Conservation (phyloP, 2,113 vertebrate species). For the Pelodiscus sinensis region DNA sequence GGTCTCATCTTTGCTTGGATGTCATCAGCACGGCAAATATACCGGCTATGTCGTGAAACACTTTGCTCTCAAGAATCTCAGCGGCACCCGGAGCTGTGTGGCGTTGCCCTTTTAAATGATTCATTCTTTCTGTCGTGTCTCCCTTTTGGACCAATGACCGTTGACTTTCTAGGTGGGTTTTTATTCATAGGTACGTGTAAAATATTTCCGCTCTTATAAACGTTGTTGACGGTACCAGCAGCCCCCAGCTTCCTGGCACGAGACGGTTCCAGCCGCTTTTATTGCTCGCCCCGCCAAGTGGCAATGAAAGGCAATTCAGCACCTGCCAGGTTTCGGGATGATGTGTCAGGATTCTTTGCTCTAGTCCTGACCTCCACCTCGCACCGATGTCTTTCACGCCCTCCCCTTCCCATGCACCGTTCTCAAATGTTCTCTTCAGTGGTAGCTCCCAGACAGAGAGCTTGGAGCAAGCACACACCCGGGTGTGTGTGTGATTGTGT, state of each 20-base stretch:
- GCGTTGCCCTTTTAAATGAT: background rate
- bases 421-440: background rate
- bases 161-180: background rate
- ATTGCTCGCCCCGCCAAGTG: background rate
- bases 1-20: background rate
- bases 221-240: background rate
- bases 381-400: background rate
- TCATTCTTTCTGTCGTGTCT: background rate
- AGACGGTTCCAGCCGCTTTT: background rate
- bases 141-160: background rate
- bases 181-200: background rate
- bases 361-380: accelerated
- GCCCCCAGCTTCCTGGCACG: background rate
- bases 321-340: background rate
- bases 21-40: background rate
- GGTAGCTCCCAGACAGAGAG: background rate
- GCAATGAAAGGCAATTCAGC: background rate
- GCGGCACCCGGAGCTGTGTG: background rate
- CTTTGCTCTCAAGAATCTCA: background rate
- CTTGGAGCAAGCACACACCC: background rate
- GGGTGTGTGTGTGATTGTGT: background rate
- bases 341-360: background rate
- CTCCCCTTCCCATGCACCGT: background rate
- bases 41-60: background rate
- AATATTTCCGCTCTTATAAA: background rate